These are phyloP conservation scores for Zosterops japonicus DNA, from an alignment of 2,113 vertebrate genomes.

Conservation along the genomic window DNA sequence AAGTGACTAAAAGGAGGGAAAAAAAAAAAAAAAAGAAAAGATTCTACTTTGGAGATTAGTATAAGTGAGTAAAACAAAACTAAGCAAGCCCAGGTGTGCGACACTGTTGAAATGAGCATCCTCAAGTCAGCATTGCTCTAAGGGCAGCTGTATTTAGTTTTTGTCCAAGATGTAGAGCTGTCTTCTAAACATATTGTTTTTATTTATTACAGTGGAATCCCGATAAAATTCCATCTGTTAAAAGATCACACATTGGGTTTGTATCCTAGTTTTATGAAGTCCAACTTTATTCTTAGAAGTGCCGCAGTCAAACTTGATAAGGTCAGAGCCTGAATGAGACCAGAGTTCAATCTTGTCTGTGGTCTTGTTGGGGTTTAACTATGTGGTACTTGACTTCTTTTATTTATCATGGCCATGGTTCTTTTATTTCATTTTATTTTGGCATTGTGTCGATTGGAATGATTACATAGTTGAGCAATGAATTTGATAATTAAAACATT, in stretches of 20 bases:
- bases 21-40: not conserved
- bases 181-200: slow-evolving; percentile 61
- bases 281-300: slow-evolving; percentile 56
- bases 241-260: slow-evolving; percentile 64
- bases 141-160: slow-evolving; percentile 36
- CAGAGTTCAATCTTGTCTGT: slow-evolving; percentile 41
- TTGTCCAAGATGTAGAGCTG: slow-evolving; percentile 41
- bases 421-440: slow-evolving; percentile 61
- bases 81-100: slow-evolving; percentile 21
- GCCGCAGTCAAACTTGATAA: slow-evolving; percentile 49
- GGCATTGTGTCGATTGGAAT: slow-evolving; percentile 38
- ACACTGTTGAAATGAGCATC: not conserved
- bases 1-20: not conserved
- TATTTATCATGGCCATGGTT: slow-evolving; percentile 32
- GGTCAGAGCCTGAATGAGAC: slow-evolving; percentile 48
- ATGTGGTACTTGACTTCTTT: slow-evolving; percentile 31
- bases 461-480: slow-evolving; percentile 11
- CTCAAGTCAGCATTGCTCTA: slow-evolving; percentile 31
- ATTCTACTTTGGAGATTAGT: not conserved
- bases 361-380: slow-evolving; percentile 45
- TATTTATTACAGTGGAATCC: slow-evolving; percentile 57
- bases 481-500: not conserved
- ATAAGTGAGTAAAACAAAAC: not conserved
- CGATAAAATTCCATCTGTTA: slow-evolving; percentile 52
- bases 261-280: slow-evolving; percentile 63